Base-by-base conservation (phyloP, 1,140 invertebrate genomes). In the Heliconius hewitsoni region DNA sequence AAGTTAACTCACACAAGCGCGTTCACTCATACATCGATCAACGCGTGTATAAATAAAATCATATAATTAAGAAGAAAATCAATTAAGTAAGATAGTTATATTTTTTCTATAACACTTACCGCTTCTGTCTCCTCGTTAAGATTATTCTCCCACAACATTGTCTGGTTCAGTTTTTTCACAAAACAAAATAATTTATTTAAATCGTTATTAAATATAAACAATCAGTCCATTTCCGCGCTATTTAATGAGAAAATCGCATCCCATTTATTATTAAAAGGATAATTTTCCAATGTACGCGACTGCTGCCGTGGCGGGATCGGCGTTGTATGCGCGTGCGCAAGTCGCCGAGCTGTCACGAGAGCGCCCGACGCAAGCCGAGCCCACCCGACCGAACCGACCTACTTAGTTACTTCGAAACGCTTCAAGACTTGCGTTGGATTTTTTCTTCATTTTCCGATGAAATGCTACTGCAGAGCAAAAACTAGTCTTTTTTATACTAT, bases 371-470 rank as follows among this genome's bases (percentile, higher is more conserved):
- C 42, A 23, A 13, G 34, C 80, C 92, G 92, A 92, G 85, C 81
- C 60, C 82, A 82, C 60, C 87, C 90, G 90, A 91, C 78, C 86
- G 86, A 79, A 76, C 85, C 91, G 91, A 93, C 92, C 92, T 89
- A 94, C 91, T 90, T 94, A 83, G 87, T 81, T 86, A 89, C 89
- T 89, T 89, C 86, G 88, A 88, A 90, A 87, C 87, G 88, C 85
- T 87, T 80, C 82, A 82, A 86, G 90, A 85, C 88, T 86, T 87
- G 81, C 86, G 81, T 82, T 16, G 74, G 84, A 85, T 92, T 93
- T 93, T 92, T 92, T 91, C 86, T 85, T 79, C 88, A 92, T 92
- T 94, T 94, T 94, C 91, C 92, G 88, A 91, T 93, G 90, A 92
- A 94, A 91, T 90, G 87, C 86, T 87, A 87, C 85, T 84, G 81